Evolutionary conservation across 2,113 vertebrate species (phyloP), one percentile per base, ranked within the genome.

Genomic region (Microcebus ravelobensis): DNA sequence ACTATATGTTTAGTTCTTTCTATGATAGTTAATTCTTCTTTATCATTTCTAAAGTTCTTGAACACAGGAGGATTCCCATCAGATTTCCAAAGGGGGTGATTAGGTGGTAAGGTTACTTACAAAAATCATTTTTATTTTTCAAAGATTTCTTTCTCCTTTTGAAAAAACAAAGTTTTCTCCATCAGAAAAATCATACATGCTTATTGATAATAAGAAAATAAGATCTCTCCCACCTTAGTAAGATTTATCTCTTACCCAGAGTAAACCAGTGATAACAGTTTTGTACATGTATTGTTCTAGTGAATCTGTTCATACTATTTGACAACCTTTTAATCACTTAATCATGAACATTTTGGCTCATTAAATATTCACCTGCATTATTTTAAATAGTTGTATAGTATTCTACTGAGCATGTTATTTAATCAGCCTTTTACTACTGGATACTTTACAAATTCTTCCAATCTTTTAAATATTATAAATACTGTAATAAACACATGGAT

Each of bases 401-500:
- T 82, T 70, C 31, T 89, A 79, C 27, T 71, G 8, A 94, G 23
- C 29, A 94, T 59, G 11, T 63, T 88, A 93, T 39, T 91, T 91
- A 80, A 94, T 61, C 29, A 92, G 27, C 6, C 39, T 77, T 82
- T 97, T 74, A 94, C 59, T 94, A 86, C 10, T 77, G 9, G 45
- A 77, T 10, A 71, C 25, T 89, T 77, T 52, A 79, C 71, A 93
- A 83, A 45, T 65, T 67, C 45, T 89, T 81, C 18, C 2, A 57
- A 14, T 82, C 20, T 77, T 94, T 80, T 79, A 57, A 82, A 45
- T 76, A 90, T 90, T 59, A 70, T 68, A 42, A 90, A 87, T 34
- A 90, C 39, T 57, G 73, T 52, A 87, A 93, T 42, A 93, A 84
- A 94, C 34, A 90, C 20, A 97, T 59, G n/a, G 42, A 92, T 45